Base-by-base conservation (phyloP, 2,888 invertebrate species). In the Norana najaformis region DNA sequence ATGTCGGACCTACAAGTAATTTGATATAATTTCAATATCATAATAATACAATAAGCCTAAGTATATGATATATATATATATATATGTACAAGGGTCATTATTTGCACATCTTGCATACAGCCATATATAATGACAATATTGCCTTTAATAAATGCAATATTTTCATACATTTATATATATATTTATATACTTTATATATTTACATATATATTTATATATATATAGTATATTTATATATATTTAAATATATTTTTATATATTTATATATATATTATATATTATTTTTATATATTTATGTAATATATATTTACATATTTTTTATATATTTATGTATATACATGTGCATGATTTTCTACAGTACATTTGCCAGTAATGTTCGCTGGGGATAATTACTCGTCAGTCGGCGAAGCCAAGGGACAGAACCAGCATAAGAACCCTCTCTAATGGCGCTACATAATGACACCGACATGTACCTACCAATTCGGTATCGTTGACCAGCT, bases 401-500 rank as follows among this genome's bases (percentile, higher is more conserved):
- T 11, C n/a, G 30, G 69, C 69, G n/a, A 69, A 69, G n/a, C n/a
- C n/a, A 11, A 8, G 30, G n/a, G 20, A 47, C 2, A 30, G 23
- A 53, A n/a, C 69, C 13, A 13, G 69, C 0, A 5, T 11, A n/a
- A 69, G 69, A n/a, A 8, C 69, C 30, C 16, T n/a, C 3, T 0
- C 1, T 69, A n/a, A 69, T 69, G 69, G 69, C 69, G 69, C 69
- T n/a, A 47, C 2, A 69, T 53, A 23, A 23, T 6, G 20, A 13
- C 23, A 30, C 23, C 20, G 20, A 53, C n/a, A 16, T 69, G n/a
- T 85, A 85, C 85, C 37, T 18, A 85, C 85, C 36, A 85, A 37
- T 37, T 85, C 85, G n/a, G 37, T 37, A 37, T 85, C 85, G 85
- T 85, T 85, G 35, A 36, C 85, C 36, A 37, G 35, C 85, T 85